Conservation (phyloP, 2,888 invertebrate species). For the Arctia plantaginis region DNA sequence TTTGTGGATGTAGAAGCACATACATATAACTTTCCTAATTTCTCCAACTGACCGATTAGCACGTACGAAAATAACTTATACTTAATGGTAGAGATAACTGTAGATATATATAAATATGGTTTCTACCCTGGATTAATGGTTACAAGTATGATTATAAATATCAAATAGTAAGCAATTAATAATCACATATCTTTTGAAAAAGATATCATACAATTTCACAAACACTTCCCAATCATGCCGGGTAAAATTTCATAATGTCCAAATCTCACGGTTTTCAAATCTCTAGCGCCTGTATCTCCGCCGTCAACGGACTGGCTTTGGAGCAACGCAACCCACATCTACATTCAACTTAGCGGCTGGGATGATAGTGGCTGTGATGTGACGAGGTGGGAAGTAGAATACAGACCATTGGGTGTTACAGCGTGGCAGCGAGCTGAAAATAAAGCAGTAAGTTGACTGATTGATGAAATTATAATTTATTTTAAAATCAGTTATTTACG, state of each 20-base stretch:
- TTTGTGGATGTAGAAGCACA: constrained; percentile 27
- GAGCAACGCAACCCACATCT: constrained; percentile 93
- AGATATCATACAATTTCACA: too few relatives aligned
- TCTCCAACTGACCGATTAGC: constrained; percentile 26
- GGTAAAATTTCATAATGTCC: background rate
- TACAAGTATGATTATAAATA: background rate
- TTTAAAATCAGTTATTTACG: background rate
- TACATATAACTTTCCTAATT: constrained; percentile 34
- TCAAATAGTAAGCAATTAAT: too few relatives aligned
- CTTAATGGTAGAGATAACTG: constrained; percentile 14
- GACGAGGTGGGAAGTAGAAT: constrained; percentile 92
- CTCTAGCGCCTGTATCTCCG: constrained; percentile 88
- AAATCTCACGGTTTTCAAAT: background rate
- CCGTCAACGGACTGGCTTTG: constrained; percentile 91
- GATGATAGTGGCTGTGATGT: constrained; percentile 95
- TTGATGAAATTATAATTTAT: background rate
- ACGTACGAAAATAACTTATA: constrained; percentile 20
- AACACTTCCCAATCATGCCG: background rate
- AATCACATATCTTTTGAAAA: too few relatives aligned
- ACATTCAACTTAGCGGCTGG: constrained; percentile 94
- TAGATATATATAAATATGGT: constrained; percentile 5
- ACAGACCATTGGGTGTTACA: constrained; percentile 83
- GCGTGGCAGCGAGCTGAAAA: constrained; percentile 82
- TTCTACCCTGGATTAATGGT: background rate
- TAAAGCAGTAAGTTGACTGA: constrained; percentile 68